Conservation (phyloP, 2,888 invertebrate species). For the Plebejus argus region DNA sequence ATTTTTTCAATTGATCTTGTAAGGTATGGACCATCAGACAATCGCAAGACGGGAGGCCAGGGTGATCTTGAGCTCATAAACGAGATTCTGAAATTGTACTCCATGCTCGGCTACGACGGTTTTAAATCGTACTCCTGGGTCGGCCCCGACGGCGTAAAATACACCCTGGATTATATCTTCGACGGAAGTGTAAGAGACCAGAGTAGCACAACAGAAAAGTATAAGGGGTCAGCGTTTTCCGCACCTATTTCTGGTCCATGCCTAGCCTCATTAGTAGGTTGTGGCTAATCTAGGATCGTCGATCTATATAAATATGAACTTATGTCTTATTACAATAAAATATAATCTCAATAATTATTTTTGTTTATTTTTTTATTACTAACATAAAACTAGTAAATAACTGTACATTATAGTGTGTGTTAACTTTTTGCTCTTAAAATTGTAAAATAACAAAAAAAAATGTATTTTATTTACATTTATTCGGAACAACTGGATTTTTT, state of each 20-base stretch:
- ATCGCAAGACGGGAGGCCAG: not conserved
- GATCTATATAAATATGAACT: not conserved
- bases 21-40: not conserved
- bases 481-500: too few species aligned
- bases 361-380: too few species aligned
- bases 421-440: too few species aligned
- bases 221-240: not conserved
- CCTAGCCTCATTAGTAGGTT: not conserved
- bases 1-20: not conserved
- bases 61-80: not conserved
- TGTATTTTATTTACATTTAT: too few species aligned
- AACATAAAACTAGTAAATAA: too few species aligned
- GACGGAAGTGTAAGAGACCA: conserved; percentile 57
- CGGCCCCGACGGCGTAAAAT: conserved; percentile 59
- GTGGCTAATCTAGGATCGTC: not conserved
- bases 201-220: not conserved
- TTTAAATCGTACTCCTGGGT: conserved; percentile 58
- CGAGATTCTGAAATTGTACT: not conserved
- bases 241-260: not conserved
- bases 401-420: too few species aligned
- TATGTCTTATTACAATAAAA: not conserved
- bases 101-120: not conserved
- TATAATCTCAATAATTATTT: not conserved
- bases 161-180: conserved; percentile 63
- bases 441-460: too few species aligned